Evolutionary conservation across 2,113 vertebrate species (phyloP).

Genomic region (Semnornis frantzii): DNA sequence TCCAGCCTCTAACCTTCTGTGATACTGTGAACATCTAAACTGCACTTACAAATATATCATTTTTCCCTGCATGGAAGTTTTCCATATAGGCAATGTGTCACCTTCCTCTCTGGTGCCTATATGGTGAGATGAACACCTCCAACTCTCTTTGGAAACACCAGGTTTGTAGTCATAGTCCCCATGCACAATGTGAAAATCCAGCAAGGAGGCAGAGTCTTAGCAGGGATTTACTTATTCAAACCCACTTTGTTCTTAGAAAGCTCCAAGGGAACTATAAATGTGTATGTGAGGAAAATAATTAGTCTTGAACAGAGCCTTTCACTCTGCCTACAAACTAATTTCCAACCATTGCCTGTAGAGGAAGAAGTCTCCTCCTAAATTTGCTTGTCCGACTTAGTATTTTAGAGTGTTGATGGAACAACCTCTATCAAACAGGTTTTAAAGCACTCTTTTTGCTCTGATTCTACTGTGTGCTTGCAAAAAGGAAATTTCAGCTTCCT

Average conservation of each 20-base stretch:
- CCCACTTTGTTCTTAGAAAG: background rate
- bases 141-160: background rate
- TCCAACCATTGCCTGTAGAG: background rate
- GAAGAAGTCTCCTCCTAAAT: background rate
- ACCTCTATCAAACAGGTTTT: background rate
- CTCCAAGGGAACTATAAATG: background rate
- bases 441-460: background rate
- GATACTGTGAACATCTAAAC: background rate
- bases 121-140: background rate
- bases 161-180: background rate
- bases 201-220: background rate
- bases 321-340: background rate
- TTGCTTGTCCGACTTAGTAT: background rate
- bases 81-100: background rate
- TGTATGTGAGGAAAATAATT: background rate
- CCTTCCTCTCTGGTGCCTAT: fast-evolving
- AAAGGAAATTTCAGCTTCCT: background rate
- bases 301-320: background rate
- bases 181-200: background rate
- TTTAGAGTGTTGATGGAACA: background rate
- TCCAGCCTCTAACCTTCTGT: no score
- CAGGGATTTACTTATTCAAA: background rate
- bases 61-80: fast-evolving
- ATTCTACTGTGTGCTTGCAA: background rate
- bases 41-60: background rate